A percentile compares a stretch with the other conserved stretches of the same genome.
Conservation (phyloP, 2,888 invertebrate species). For the Linnaemya tessellans region DNA sequence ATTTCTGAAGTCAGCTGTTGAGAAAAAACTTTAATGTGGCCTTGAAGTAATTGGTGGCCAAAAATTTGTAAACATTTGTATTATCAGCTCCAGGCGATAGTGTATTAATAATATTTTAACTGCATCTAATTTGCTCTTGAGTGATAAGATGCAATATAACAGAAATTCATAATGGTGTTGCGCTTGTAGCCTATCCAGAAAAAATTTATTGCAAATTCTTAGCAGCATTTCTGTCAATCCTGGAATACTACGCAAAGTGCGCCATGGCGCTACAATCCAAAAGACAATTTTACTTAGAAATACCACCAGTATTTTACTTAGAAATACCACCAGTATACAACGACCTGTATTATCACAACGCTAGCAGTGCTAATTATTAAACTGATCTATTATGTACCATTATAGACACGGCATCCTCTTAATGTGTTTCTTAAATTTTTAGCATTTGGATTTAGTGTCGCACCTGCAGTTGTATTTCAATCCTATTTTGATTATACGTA, state of each 20-base stretch:
- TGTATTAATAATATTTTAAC: background rate
- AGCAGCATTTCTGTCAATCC: constrained; percentile 35
- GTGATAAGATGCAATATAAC: background rate
- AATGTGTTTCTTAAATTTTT: constrained; percentile 83
- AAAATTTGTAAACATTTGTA: constrained; percentile 57
- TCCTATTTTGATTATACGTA: constrained; percentile 95
- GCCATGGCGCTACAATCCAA: constrained; percentile 93
- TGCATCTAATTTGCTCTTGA: background rate
- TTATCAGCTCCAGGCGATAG: background rate
- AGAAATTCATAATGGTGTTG: background rate
- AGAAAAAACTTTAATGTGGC: constrained; percentile 14
- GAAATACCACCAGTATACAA: constrained; percentile 98
- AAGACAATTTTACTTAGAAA: constrained; percentile 93
- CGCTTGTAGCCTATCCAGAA: background rate
- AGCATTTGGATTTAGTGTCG: constrained; percentile 98
- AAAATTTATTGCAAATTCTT: background rate
- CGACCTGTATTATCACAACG: constrained; percentile 98
- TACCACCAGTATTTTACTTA: too few species aligned
- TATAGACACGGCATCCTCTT: constrained; percentile 72
- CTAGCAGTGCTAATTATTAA: constrained; percentile 93
- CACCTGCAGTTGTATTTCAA: constrained; percentile 99
- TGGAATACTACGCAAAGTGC: constrained; percentile 13
- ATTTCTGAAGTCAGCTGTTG: constrained; percentile 33
- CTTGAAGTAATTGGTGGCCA: constrained; percentile 15
- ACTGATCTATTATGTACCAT: background rate